A percentile compares a stretch with the other conserved stretches of the same genome.
phyloP scores from a whole-genome alignment of 1,140 invertebrate species.

The Sycophaga agraensis region DNA sequence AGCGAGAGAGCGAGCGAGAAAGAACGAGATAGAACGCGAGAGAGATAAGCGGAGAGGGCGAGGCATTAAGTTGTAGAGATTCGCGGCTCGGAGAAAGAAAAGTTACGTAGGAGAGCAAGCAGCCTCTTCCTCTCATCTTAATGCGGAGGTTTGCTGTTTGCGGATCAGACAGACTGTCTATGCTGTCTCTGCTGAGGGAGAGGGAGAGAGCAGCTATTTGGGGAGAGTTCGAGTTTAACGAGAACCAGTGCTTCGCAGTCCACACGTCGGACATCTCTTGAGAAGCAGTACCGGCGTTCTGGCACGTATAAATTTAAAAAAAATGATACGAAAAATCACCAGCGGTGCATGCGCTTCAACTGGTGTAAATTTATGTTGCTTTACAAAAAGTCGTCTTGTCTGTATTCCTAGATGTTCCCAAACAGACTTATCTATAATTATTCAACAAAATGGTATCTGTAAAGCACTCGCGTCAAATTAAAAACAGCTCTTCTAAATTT shows the following conservation, averaged over 20 bases:
- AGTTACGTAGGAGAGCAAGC: not conserved
- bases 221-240: not conserved
- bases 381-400: too few relatives aligned
- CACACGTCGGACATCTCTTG: slow-evolving; percentile 5
- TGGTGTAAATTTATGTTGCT: not conserved
- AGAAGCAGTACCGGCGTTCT: slow-evolving; percentile 10
- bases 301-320: slow-evolving; percentile 11
- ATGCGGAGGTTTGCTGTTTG: slow-evolving; percentile 1
- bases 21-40: not conserved
- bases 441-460: too few relatives aligned
- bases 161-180: not conserved
- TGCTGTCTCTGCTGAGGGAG: too few relatives aligned
- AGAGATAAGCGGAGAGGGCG: slow-evolving; percentile 28
- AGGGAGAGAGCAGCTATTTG: not conserved
- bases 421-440: too few relatives aligned
- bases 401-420: too few relatives aligned
- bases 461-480: too few relatives aligned
- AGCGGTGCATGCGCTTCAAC: not conserved
- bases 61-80: not conserved
- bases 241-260: slow-evolving; percentile 5
- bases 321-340: not conserved
- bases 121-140: not conserved
- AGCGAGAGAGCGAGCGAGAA: slow-evolving; percentile 24
- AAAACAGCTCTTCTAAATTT: too few relatives aligned
- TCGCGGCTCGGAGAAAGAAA: slow-evolving; percentile 12